Percentiles rank a stretch among this genome's conserved stretches.
phyloP scores from a whole-genome alignment of 2,797 vertebrate genomes.

The Urophycis tenuis region DNA sequence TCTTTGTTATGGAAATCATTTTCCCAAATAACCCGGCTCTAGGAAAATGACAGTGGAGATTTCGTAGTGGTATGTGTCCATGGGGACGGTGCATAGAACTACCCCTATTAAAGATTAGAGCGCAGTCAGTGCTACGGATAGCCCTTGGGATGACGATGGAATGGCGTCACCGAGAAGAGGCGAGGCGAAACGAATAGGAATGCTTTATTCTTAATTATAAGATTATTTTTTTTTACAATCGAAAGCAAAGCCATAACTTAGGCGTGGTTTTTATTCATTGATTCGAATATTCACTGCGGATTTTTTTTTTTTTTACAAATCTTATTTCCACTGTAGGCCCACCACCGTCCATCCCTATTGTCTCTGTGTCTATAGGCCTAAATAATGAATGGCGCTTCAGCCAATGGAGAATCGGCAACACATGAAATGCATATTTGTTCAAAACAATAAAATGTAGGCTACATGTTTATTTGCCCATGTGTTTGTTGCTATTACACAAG shows the following conservation, averaged over 20 bases:
- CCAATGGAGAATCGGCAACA: constrained; percentile 6
- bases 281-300: constrained; percentile 12
- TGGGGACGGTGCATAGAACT: constrained; percentile 62
- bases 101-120: constrained; percentile 67
- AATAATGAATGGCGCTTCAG: constrained; percentile 52
- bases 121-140: constrained; percentile 53
- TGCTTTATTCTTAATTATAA: constrained; percentile 42
- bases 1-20: background rate
- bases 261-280: constrained; percentile 51
- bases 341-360: constrained; percentile 44
- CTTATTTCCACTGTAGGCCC: constrained; percentile 24
- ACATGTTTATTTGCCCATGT: background rate
- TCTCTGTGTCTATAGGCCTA: constrained; percentile 39
- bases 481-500: background rate
- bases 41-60: constrained; percentile 50
- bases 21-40: constrained; percentile 12
- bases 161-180: constrained; percentile 72
- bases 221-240: constrained; percentile 29
- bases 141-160: constrained; percentile 64
- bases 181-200: constrained; percentile 65
- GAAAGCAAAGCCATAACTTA: constrained; percentile 48
- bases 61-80: constrained; percentile 49
- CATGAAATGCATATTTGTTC: background rate
- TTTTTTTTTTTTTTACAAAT: constrained; percentile 16
- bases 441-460: background rate